Base-by-base conservation (phyloP, 1,140 invertebrate species). In the Drosophila ironensis region DNA sequence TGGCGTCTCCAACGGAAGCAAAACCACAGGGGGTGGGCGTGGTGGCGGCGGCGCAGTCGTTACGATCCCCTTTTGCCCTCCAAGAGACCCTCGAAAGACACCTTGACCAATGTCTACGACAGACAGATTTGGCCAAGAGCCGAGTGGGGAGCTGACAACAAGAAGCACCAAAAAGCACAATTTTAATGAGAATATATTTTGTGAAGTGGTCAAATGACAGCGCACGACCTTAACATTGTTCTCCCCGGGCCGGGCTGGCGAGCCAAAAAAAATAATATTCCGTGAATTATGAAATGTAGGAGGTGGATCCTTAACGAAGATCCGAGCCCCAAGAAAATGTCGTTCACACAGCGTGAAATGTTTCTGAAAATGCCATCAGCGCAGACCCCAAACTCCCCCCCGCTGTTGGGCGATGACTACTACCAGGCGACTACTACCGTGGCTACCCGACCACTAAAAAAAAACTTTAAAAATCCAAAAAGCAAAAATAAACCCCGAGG, bases 1-100 rank as follows among this genome's bases (percentile, higher is more conserved):
- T 86, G 80, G 80, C 80, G 80, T 86, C 80, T 87, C 73, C 82
- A 87, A 87, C 82, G 82, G 82, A 87, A 87, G 82, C 84, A 87
- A 82, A 87, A 61, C 82, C 84, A 69, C 77, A 60, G 82, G 82
- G 78, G 82, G 78, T 87, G 82, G 75, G 76, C 78, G 72, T 87
- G 80, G 80, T 73, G 52, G 46, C 68, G 56, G 25, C 64, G 41
- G 28, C 37, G 40, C 28, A 56, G 67, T 45, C 33, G 44, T 47
- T 17, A 37, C 14, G 25, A 47, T 33, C 12, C 14, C n/a, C 9
- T 50, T 19, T 7, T 14, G 45, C 14, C 20, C 33, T 4, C 27
- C 8, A 27, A 16, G 8, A 25, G 6, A 14, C n/a, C 20, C 38
- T n/a, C 11, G 44, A 33, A 30, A 24, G 72, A 77, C 72, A 72